A percentile compares a stretch with the other conserved stretches of the same genome.
phyloP scores from a whole-genome alignment of 2,888 invertebrate genomes.

The Ennomos erosarius region DNA sequence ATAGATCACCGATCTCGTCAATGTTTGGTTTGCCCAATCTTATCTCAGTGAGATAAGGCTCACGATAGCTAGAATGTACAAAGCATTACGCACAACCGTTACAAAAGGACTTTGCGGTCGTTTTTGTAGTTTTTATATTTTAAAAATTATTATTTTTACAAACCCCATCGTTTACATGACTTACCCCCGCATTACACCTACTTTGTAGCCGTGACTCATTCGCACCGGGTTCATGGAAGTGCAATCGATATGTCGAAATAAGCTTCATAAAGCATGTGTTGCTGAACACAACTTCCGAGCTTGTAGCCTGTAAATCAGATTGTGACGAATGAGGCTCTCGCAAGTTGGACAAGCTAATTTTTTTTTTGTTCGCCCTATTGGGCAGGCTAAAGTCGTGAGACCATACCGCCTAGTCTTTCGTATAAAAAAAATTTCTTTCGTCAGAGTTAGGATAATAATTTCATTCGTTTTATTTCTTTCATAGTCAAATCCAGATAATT shows the following conservation, averaged over 20 bases:
- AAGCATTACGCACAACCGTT: slow-evolving; percentile 5
- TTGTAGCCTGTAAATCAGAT: too few species aligned
- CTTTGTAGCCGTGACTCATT: slow-evolving; percentile 23
- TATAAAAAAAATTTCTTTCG: too few species aligned
- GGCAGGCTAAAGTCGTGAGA: too few species aligned
- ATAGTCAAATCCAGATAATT: too few species aligned
- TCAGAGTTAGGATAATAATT: too few species aligned
- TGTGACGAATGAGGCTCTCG: too few species aligned
- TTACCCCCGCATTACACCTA: slow-evolving; percentile 11
- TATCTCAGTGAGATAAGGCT: slow-evolving; percentile 10
- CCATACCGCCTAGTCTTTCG: too few species aligned
- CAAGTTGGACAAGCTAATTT: too few species aligned
- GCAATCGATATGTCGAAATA: slow-evolving; percentile 36
- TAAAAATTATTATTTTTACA: not conserved
- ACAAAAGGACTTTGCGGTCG: not conserved
- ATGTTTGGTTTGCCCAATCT: not conserved
- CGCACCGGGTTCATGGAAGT: slow-evolving; percentile 46
- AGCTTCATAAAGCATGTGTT: slow-evolving; percentile 17
- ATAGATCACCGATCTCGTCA: too few species aligned
- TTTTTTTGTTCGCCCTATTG: too few species aligned
- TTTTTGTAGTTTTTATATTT: not conserved
- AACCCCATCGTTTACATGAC: slow-evolving; percentile 7
- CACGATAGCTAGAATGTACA: slow-evolving; percentile 14
- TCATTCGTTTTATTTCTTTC: too few species aligned
- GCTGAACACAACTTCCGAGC: too few species aligned